Evolutionary conservation across 2,797 vertebrate species (phyloP), one percentile per base, ranked within the genome.

Genomic region (Cyclopterus lumpus): DNA sequence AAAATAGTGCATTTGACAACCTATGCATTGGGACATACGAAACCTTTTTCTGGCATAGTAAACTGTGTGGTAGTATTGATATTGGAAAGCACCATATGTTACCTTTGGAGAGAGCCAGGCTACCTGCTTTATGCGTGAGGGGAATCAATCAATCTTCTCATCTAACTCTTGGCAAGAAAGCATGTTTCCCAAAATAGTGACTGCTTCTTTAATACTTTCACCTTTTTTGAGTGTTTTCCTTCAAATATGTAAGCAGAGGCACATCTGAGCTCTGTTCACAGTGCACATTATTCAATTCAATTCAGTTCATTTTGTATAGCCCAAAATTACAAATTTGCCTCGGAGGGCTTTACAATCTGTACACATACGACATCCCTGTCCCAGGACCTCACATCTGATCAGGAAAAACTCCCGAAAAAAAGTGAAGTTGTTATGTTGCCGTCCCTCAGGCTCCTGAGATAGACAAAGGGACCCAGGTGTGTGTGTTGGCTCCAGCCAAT

Each of bases 381-480:
- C n/a, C n/a, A n/a, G n/a, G n/a, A n/a, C n/a, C n/a, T n/a, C n/a
- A n/a, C n/a, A n/a, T n/a, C n/a, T n/a, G n/a, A n/a, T n/a, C n/a
- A n/a, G n/a, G n/a, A n/a, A n/a, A n/a, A n/a, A n/a, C n/a, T n/a
- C n/a, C n/a, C n/a, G n/a, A n/a, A n/a, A n/a, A n/a, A n/a, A n/a
- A n/a, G n/a, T n/a, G n/a, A n/a, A n/a, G n/a, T n/a, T n/a, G n/a
- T n/a, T n/a, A 44, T 32, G 40, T 59, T 58, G 65, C 40, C 6
- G 4, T 78, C 72, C 67, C 78, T 59, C 49, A 22, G 80, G 74
- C 69, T 65, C 32, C 55, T 62, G 48, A 81, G 44, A 70, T 22
- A 79, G 53, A 86, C 51, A 30, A 8, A 44, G 70, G 82, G 84
- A 83, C 87, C 62, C 93, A 93, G 87, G 85, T 92, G 91, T 84